These are phyloP conservation scores for Paracanthobrama guichenoti DNA, from an alignment of 2,113 vertebrate genomes.

Conservation along the genomic window DNA sequence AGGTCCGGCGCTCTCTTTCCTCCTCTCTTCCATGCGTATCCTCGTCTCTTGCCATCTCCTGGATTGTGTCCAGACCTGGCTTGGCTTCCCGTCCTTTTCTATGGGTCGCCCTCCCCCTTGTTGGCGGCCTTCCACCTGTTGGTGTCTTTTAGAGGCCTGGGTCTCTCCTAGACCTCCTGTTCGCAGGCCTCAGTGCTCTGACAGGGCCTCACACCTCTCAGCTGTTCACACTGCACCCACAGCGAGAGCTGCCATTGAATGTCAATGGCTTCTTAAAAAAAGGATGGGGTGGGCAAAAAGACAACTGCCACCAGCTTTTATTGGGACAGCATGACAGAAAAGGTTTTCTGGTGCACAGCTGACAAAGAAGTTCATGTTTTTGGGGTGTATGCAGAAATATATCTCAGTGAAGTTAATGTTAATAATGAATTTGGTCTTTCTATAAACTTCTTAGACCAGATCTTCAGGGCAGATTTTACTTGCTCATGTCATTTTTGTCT, in stretches of 20 bases:
- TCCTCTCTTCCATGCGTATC: constrained; percentile 31
- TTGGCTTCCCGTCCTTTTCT: constrained; percentile 75
- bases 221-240: constrained; percentile 73
- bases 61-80: constrained; percentile 61
- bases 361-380: constrained; percentile 42
- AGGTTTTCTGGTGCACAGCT: constrained; percentile 57
- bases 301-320: constrained; percentile 62
- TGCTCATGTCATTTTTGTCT: not conserved
- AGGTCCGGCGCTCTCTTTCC: not conserved
- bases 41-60: constrained; percentile 48
- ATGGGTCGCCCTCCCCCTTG: constrained; percentile 69
- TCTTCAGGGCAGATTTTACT: not conserved
- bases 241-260: constrained; percentile 39
- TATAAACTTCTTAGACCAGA: not conserved
- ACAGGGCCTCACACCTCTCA: constrained; percentile 80
- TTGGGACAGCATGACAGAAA: constrained; percentile 52
- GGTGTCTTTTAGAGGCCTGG: constrained; percentile 78
- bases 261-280: constrained; percentile 57
- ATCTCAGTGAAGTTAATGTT: not conserved
- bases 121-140: constrained; percentile 76
- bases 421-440: not conserved
- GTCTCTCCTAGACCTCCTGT: constrained; percentile 78
- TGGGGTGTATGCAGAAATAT: constrained; percentile 19
- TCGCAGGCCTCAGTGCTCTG: constrained; percentile 80
- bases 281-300: constrained; percentile 28